Conservation (phyloP, 2,113 vertebrate species). For the Cyprinodon variegatus region DNA sequence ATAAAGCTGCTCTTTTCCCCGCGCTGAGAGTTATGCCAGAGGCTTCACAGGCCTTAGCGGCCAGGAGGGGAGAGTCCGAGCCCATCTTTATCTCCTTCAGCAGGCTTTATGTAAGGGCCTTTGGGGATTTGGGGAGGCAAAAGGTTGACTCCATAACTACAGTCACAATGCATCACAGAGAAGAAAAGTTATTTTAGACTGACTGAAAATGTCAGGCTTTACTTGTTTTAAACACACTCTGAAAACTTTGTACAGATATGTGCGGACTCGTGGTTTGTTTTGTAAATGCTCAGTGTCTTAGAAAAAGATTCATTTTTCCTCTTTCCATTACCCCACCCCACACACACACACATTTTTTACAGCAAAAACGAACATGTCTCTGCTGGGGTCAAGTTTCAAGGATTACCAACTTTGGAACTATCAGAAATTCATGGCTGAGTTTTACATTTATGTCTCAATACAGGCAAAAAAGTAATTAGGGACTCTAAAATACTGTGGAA, state of each 20-base stretch:
- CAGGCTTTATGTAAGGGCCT: slow-evolving; percentile 48
- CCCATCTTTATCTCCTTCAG: slow-evolving; percentile 62
- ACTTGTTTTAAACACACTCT: slow-evolving; percentile 5
- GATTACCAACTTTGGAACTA: too few relatives aligned
- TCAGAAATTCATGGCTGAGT: too few relatives aligned
- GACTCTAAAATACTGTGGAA: too few relatives aligned
- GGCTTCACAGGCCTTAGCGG: slow-evolving; percentile 62
- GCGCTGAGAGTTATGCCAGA: slow-evolving; percentile 76
- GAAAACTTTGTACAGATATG: slow-evolving; percentile 29
- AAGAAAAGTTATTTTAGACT: slow-evolving; percentile 5
- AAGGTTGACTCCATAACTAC: slow-evolving; percentile 51
- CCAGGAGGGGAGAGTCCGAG: slow-evolving; percentile 58
- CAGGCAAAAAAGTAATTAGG: too few relatives aligned
- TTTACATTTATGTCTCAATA: too few relatives aligned
- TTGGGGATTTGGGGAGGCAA: slow-evolving; percentile 50
- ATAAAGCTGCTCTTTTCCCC: slow-evolving; percentile 71
- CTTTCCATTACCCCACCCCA: too few relatives aligned
- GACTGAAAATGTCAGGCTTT: slow-evolving; percentile 18
- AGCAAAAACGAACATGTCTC: neutral
- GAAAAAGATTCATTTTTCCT: too few relatives aligned
- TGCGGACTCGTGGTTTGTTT: slow-evolving; percentile 5
- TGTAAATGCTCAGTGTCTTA: neutral
- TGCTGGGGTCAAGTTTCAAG: too few relatives aligned
- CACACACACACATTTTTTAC: neutral
- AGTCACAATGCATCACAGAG: slow-evolving; percentile 37